These are phyloP conservation scores for Oenanthe melanoleuca DNA, from an alignment of 2,113 vertebrate genomes.

Conservation along the genomic window DNA sequence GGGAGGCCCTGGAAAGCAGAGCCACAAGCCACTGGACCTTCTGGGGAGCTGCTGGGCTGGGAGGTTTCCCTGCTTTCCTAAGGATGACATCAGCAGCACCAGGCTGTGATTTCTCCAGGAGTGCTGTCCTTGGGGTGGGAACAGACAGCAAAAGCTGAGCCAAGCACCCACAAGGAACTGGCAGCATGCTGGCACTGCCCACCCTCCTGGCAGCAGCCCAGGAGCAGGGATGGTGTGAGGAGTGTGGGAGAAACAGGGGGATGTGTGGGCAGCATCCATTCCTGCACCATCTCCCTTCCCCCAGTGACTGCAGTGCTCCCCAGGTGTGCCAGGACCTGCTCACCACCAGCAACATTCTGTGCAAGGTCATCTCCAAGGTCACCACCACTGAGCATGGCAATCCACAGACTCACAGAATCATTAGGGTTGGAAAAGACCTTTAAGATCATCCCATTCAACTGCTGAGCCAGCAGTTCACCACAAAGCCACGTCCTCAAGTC, in stretches of 20 bases:
- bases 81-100: not conserved
- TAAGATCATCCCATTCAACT: not conserved
- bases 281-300: not conserved
- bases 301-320: too few species aligned
- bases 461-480: not conserved
- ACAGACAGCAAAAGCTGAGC: not conserved
- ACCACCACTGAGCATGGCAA: accelerated
- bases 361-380: not conserved
- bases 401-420: not conserved
- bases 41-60: not conserved
- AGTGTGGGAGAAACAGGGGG: too few species aligned
- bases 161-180: not conserved
- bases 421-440: not conserved
- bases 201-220: too few species aligned
- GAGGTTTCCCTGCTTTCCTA: not conserved
- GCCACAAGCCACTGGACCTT: not conserved
- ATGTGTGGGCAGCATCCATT: too few species aligned
- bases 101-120: not conserved
- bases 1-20: not conserved
- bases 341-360: not conserved
- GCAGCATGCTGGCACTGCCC: too few species aligned
- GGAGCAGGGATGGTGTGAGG: too few species aligned
- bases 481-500: not conserved
- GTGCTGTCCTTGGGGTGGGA: not conserved
- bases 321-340: too few species aligned